Conservation (phyloP, 1,140 invertebrate species). For the Polypedilum vanderplanki region DNA sequence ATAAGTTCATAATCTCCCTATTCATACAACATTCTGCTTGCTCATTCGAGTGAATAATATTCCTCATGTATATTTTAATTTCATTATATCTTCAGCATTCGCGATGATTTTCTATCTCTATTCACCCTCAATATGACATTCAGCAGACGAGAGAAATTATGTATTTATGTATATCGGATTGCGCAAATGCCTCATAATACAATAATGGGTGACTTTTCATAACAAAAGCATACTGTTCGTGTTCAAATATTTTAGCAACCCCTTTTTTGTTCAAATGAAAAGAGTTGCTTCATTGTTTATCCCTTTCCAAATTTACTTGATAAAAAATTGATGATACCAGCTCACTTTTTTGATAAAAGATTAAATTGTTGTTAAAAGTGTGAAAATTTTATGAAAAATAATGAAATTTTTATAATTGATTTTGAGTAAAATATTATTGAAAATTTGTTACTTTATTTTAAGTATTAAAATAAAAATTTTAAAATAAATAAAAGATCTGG, state of each 20-base stretch:
- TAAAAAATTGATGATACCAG: not conserved
- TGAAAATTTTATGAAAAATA: not conserved
- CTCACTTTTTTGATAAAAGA: not conserved
- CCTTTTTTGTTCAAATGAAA: not conserved
- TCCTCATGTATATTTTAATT: slow-evolving; percentile 5
- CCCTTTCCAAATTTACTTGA: not conserved
- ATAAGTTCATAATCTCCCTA: slow-evolving; percentile 5
- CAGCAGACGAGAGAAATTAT: not conserved
- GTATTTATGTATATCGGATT: slow-evolving; percentile 10
- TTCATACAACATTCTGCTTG: not conserved
- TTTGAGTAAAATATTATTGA: too few species aligned
- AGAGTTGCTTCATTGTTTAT: not conserved
- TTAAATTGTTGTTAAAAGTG: not conserved
- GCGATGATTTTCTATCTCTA: not conserved
- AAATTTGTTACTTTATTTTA: too few species aligned
- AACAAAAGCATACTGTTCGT: slow-evolving; percentile 12
- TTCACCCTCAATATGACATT: not conserved
- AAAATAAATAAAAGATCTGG: too few species aligned
- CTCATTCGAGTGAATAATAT: slow-evolving; percentile 6
- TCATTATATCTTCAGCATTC: not conserved
- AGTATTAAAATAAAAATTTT: too few species aligned
- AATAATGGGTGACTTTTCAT: slow-evolving; percentile 13
- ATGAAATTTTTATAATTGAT: too few species aligned
- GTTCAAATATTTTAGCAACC: not conserved
- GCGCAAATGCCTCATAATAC: slow-evolving; percentile 17